Evolutionary conservation across 23 tunicate genomes (phyloP).

Genomic region (Trididemnum miniatum): DNA sequence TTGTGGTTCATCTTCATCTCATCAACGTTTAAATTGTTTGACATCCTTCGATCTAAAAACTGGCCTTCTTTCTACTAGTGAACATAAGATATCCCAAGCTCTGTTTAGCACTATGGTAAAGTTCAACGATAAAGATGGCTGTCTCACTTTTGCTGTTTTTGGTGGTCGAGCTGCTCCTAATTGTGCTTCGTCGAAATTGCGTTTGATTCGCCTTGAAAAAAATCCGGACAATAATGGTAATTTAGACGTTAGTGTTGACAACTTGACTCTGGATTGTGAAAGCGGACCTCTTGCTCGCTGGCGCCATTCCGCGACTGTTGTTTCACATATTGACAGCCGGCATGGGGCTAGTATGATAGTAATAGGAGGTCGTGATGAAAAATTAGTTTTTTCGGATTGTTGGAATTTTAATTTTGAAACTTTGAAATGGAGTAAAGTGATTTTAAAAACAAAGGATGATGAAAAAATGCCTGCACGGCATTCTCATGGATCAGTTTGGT

Average conservation of each 20-base stretch:
- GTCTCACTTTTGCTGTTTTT: conserved; percentile 35
- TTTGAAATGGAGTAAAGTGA: background rate
- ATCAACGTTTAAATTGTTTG: background rate
- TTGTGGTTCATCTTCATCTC: background rate
- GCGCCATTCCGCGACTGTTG: conserved; percentile 58
- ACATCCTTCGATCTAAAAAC: background rate
- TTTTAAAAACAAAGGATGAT: background rate
- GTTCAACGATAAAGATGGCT: background rate
- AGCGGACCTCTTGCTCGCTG: conserved; percentile 49
- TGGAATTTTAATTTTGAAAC: conserved; percentile 40
- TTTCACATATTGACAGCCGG: background rate
- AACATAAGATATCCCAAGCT: background rate
- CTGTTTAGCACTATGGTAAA: conserved; percentile 3
- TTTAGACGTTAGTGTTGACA: background rate
- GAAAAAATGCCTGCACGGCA: conserved; percentile 27
- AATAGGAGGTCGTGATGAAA: conserved; percentile 65
- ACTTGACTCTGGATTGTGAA: background rate
- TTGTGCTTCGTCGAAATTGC: conserved; percentile 17
- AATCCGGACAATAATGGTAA: background rate
- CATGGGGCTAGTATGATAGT: conserved; percentile 31
- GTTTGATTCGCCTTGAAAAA: background rate
- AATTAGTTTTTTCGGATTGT: conserved; percentile 40
- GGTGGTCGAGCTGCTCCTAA: conserved; percentile 84
- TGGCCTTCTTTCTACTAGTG: background rate
- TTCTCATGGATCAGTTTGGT: conserved; percentile 36